Conservation (phyloP, 2,797 vertebrate genomes). For the Hipposideros larvatus region DNA sequence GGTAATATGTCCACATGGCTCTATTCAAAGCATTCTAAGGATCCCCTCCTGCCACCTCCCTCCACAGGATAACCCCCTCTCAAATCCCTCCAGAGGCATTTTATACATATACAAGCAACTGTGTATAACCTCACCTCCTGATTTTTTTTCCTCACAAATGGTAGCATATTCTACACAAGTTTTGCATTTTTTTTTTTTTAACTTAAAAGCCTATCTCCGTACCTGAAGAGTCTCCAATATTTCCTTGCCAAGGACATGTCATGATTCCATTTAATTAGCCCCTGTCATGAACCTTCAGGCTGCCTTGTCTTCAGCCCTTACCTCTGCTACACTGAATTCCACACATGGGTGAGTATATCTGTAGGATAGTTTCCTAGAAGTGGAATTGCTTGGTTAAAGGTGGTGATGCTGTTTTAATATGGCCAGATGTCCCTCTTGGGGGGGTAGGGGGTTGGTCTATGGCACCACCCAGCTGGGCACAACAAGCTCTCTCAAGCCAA, state of each 20-base stretch:
- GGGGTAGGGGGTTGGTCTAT: no score
- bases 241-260: not conserved
- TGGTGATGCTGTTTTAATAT: not conserved
- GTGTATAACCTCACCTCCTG: no score
- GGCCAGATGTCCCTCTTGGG: not conserved
- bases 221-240: not conserved
- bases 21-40: not conserved
- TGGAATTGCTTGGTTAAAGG: not conserved
- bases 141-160: not conserved
- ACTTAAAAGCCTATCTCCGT: not conserved
- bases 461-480: no score
- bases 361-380: not conserved
- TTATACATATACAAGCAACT: not conserved
- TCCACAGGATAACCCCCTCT: not conserved
- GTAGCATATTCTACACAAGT: not conserved
- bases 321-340: not conserved
- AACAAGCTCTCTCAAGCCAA: not conserved
- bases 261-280: not conserved
- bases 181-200: not conserved
- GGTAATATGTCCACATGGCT: not conserved
- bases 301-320: not conserved
- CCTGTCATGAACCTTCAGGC: fast-evolving
- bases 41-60: not conserved
- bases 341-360: not conserved
- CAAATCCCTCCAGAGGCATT: not conserved